Evolutionary conservation across 2,888 invertebrate species (phyloP).

Genomic region (Icerya purchasi): DNA sequence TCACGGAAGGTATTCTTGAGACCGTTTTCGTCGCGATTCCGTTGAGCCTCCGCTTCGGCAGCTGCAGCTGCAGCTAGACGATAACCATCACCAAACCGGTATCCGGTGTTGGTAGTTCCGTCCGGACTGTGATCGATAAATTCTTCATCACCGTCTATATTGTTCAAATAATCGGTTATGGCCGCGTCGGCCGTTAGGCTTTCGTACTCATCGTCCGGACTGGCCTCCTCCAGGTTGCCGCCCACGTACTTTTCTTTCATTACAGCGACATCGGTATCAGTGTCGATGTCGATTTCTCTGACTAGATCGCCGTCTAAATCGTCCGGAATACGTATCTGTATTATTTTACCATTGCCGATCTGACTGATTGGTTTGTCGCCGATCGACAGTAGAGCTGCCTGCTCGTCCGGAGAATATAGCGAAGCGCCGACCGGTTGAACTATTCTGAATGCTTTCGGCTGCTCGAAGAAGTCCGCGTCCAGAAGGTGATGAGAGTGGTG

Average conservation of each 20-base stretch:
- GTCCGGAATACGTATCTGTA: slow-evolving; percentile 7
- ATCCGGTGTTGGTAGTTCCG: background rate
- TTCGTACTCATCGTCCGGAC: slow-evolving; percentile 1
- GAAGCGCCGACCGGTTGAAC: background rate
- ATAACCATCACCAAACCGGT: slow-evolving; percentile 5
- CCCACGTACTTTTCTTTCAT: slow-evolving; percentile 3
- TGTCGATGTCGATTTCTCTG: slow-evolving; percentile 6
- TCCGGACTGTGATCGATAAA: background rate
- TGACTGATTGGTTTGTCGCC: background rate
- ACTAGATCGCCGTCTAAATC: background rate
- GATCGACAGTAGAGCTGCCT: background rate
- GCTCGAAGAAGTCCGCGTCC: background rate
- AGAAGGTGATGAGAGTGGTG: too few species aligned
- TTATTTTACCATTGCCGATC: background rate
- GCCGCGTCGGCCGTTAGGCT: background rate
- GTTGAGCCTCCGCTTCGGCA: background rate
- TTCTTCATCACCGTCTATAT: background rate
- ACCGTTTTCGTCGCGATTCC: background rate
- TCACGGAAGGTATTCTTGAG: background rate
- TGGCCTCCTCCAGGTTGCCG: background rate
- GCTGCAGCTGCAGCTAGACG: slow-evolving; percentile 3
- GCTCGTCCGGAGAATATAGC: background rate
- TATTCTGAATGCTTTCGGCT: background rate
- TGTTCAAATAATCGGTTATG: background rate
- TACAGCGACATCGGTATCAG: slow-evolving; percentile 1